phyloP scores from a whole-genome alignment of 2,113 vertebrate genomes.

The Taxidea taxus region DNA sequence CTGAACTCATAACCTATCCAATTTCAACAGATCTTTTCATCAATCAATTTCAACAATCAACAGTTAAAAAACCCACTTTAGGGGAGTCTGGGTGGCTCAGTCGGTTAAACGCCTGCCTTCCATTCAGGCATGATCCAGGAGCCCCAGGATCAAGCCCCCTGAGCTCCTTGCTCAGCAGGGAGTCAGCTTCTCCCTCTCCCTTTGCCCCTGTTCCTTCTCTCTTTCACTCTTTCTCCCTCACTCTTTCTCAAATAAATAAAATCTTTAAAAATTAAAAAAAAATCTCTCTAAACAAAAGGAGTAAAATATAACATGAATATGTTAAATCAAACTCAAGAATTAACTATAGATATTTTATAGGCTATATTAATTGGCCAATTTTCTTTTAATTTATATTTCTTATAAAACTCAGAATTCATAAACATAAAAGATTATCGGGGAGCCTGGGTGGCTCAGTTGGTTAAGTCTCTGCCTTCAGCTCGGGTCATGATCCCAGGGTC shows the following conservation, averaged over 20 bases:
- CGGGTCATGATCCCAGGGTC: not conserved
- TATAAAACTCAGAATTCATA: not conserved
- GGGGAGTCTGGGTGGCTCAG: not conserved
- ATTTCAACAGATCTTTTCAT: not conserved
- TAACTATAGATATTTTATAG: not conserved
- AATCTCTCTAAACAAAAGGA: not conserved
- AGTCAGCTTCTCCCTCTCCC: not conserved
- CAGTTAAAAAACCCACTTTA: not conserved
- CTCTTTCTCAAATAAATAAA: not conserved
- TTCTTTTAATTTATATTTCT: not conserved
- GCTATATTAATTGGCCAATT: not conserved
- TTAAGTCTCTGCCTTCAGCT: not conserved
- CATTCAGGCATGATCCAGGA: too few species aligned
- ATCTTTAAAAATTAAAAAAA: too few species aligned
- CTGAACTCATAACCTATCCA: not conserved
- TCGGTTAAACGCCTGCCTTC: too few species aligned
- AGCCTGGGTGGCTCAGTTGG: not conserved
- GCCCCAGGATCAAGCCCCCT: not conserved
- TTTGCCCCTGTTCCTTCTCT: not conserved
- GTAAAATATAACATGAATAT: not conserved
- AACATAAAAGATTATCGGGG: not conserved
- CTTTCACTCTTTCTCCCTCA: not conserved
- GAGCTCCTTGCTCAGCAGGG: not conserved
- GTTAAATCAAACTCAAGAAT: not conserved
- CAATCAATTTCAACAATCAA: too few species aligned